Conservation (phyloP, 2,888 invertebrate species). For the Anthrax anthrax region DNA sequence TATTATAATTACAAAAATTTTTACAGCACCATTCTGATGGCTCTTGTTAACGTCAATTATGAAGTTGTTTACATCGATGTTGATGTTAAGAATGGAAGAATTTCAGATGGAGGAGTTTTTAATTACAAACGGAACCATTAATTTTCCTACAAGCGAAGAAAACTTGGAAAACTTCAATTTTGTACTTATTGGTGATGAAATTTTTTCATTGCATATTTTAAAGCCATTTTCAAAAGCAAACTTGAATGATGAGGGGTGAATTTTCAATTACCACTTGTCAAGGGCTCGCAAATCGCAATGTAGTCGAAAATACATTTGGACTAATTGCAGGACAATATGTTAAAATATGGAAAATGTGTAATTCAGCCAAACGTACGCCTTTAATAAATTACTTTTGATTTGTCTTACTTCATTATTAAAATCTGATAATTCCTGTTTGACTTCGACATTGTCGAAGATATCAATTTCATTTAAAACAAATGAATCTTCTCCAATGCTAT, state of each 20-base stretch:
- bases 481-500: too few species aligned
- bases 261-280: slow-evolving; percentile 1
- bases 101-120: slow-evolving; percentile 1
- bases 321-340: slow-evolving; percentile 2
- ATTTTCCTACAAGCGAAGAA: neutral
- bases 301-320: slow-evolving; percentile 1
- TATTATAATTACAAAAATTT: slow-evolving; percentile 2
- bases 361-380: neutral
- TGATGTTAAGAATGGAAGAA: slow-evolving; percentile 3
- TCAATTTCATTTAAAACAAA: too few species aligned
- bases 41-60: neutral
- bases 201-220: slow-evolving; percentile 2
- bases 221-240: slow-evolving; percentile 1
- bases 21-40: neutral
- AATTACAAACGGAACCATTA: neutral
- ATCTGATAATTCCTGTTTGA: neutral
- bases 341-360: neutral
- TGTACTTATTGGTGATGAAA: slow-evolving; percentile 1
- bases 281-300: slow-evolving; percentile 1
- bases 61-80: neutral
- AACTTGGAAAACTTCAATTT: slow-evolving; percentile 1
- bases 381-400: neutral
- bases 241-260: slow-evolving; percentile 1
- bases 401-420: neutral
- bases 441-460: neutral